A percentile compares a stretch with the other conserved stretches of the same genome.
These are phyloP conservation scores for Sanderia malayensis DNA, from an alignment of 30 jellyfish, hydroid and myxozoan species.

Conservation along the genomic window DNA sequence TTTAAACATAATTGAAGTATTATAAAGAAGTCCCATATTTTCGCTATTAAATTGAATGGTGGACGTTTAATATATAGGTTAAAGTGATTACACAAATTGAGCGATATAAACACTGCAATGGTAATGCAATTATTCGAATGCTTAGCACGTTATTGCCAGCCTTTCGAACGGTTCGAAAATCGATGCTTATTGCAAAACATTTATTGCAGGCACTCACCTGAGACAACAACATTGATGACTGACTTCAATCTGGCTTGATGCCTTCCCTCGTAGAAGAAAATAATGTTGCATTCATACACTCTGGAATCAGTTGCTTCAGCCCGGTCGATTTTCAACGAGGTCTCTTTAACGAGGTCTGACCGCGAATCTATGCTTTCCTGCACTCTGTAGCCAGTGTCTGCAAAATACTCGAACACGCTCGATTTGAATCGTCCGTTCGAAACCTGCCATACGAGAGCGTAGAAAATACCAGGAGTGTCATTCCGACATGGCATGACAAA, in stretches of 20 bases:
- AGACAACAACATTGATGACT: conserved; percentile 16
- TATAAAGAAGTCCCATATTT: not conserved
- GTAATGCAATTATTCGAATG: not conserved
- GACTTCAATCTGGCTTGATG: conserved; percentile 37
- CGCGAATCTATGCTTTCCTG: conserved; percentile 13
- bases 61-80: not conserved
- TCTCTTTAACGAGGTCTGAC: conserved; percentile 35
- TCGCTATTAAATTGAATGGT: not conserved
- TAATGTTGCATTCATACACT: conserved; percentile 49
- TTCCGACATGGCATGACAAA: conserved; percentile 59
- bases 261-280: not conserved
- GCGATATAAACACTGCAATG: not conserved
- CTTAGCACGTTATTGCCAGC: not conserved
- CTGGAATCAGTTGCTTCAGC: conserved; percentile 35
- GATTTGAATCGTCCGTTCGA: not conserved
- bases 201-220: conserved; percentile 45
- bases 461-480: conserved; percentile 62
- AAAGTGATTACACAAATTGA: not conserved
- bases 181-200: too few relatives aligned
- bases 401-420: conserved; percentile 17
- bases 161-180: too few relatives aligned
- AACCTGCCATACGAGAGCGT: conserved; percentile 46
- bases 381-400: conserved; percentile 17
- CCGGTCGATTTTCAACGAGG: conserved; percentile 36
- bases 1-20: too few relatives aligned